A percentile compares a stretch with the other conserved stretches of the same genome.
Conservation (phyloP, 2,888 invertebrate species). For the Drosophila mercatorum region DNA sequence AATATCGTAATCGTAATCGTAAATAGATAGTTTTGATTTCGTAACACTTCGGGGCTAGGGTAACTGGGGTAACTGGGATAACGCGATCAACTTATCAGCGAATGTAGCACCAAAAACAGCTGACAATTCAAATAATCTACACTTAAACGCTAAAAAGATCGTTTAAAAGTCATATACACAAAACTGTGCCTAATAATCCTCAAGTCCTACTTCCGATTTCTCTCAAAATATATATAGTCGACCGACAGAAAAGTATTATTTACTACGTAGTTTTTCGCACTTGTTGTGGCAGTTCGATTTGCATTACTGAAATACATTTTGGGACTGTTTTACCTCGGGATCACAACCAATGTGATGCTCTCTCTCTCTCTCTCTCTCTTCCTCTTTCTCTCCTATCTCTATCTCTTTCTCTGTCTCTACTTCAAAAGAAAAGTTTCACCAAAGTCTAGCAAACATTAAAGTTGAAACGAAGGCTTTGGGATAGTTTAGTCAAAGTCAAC, state of each 20-base stretch:
- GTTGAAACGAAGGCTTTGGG: constrained; percentile 6
- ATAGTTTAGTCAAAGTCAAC: constrained; percentile 1
- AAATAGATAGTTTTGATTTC: constrained; percentile 44
- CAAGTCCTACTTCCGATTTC: background rate
- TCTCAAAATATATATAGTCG: constrained; percentile 26
- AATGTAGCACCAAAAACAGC: constrained; percentile 76
- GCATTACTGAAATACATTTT: constrained; percentile 39
- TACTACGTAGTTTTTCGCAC: constrained; percentile 13
- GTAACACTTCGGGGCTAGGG: constrained; percentile 39
- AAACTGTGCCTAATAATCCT: constrained; percentile 33
- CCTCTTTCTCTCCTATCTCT: background rate
- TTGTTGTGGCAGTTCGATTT: constrained; percentile 51
- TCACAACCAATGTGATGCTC: constrained; percentile 50
- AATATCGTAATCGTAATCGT: constrained; percentile 23
- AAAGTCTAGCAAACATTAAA: background rate
- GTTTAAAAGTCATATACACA: constrained; percentile 53
- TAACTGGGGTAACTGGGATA: constrained; percentile 19
- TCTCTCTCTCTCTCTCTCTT: background rate
- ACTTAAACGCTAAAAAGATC: constrained; percentile 67
- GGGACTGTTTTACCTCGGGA: constrained; percentile 42
- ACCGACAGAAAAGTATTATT: constrained; percentile 27
- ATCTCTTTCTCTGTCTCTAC: background rate
- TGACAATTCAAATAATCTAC: constrained; percentile 69
- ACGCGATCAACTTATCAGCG: constrained; percentile 57
- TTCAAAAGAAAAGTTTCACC: background rate